Conservation (phyloP, 1,140 invertebrate genomes). For the Penaeus vannamei region DNA sequence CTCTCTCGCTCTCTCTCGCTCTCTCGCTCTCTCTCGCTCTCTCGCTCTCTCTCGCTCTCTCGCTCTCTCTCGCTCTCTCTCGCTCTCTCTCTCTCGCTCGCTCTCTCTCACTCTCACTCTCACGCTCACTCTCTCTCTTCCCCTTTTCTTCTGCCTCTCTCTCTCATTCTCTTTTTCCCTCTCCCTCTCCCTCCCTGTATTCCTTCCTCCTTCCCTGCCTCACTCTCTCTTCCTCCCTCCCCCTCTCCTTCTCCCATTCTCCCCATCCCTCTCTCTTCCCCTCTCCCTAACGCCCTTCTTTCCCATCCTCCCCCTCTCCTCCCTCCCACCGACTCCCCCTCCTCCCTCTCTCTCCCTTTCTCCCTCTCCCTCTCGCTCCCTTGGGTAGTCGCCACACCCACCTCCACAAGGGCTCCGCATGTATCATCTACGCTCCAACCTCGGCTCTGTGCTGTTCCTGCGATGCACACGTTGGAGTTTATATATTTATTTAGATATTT, state of each 20-base stretch:
- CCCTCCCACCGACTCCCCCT: neutral
- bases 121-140: neutral
- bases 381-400: no score
- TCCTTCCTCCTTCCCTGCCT: no score
- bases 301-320: neutral
- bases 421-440: no score
- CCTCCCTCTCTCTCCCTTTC: neutral
- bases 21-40: neutral
- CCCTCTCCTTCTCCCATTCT: neutral
- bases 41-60: neutral
- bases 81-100: neutral
- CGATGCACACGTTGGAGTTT: no score
- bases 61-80: neutral
- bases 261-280: neutral
- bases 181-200: no score
- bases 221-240: neutral
- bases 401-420: no score
- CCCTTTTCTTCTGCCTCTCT: no score
- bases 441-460: no score
- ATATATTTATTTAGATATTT: no score
- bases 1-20: neutral
- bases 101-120: neutral
- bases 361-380: conserved; percentile 3
- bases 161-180: neutral
- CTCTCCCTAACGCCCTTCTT: neutral